Conservation (phyloP, 2,797 vertebrate species). For the Natrix natrix region DNA sequence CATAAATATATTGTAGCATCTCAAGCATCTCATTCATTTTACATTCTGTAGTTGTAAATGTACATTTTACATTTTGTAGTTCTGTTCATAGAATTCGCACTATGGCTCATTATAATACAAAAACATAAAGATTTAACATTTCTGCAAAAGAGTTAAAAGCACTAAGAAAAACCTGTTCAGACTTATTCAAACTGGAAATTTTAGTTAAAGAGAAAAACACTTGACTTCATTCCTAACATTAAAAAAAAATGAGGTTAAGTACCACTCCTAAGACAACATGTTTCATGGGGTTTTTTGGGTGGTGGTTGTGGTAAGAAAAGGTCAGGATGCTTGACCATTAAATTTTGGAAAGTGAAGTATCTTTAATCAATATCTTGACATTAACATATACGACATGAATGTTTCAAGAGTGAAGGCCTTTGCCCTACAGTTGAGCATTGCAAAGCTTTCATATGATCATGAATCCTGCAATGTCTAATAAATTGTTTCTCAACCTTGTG, state of each 20-base stretch:
- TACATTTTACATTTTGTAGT: background rate
- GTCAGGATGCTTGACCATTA: background rate
- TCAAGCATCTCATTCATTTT: background rate
- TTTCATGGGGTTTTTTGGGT: background rate
- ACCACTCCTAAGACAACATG: background rate
- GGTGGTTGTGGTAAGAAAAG: background rate
- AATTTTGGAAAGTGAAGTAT: background rate
- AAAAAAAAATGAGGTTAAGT: background rate
- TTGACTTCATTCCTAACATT: background rate
- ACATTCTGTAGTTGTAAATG: background rate
- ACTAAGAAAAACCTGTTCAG: background rate
- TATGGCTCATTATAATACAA: background rate
- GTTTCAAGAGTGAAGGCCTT: background rate
- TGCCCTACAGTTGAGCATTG: background rate
- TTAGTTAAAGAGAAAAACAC: background rate
- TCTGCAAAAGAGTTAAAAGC: background rate
- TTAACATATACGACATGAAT: background rate
- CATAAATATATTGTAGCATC: background rate
- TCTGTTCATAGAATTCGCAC: background rate
- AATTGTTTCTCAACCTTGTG: background rate
- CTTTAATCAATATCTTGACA: background rate
- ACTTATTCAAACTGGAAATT: background rate
- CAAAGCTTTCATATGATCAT: background rate
- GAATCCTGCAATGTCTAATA: background rate
- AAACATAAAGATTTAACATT: background rate